Evolutionary conservation across 2,113 vertebrate species (phyloP), one percentile per base, ranked within the genome.

Genomic region (Pelobates fuscus): DNA sequence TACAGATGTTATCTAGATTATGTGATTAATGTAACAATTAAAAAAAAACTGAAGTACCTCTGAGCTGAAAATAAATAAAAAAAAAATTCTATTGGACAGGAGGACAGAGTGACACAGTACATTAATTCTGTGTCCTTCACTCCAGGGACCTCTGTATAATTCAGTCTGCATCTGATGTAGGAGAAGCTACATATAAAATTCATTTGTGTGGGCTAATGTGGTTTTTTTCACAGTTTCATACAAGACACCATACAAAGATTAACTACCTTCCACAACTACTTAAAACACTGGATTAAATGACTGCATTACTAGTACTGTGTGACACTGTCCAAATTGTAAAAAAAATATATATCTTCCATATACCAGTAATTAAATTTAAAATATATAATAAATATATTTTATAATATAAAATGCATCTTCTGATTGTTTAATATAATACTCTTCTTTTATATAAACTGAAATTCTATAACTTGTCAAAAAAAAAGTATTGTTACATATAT

Each of bases 41-140:
- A 90, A 82, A 70, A 86, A 84, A 88, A 90, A 82, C 68, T 1
- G 86, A 84, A 11, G 43, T 87, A 85, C 90, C 86, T 80, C 5
- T 49, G 49, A 37, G 20, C 46, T 71, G 25, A 12, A 71, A 43
- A 64, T 21, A 41, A 23, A 59, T 82, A 59, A 80, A 83, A 87
- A 88, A 88, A 87, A 88, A 88, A 80, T 88, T 68, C 84, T 89
- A 82, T 85, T 86, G n/a, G n/a, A n/a, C n/a, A n/a, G n/a, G n/a
- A 87, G 79, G 80, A 80, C 85, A 89, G 81, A 83, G 85, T 90
- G 88, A 91, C 89, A 91, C 49, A 89, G 86, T 88, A 80, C 85
- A 90, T 93, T 91, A 90, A 92, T 92, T 92, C 91, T 87, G 83
- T 85, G 91, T 90, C 90, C 89, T 93, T 91, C 90, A 91, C 91